phyloP scores from a whole-genome alignment of 1,140 invertebrate species.

The Muscidifurax raptorellus region DNA sequence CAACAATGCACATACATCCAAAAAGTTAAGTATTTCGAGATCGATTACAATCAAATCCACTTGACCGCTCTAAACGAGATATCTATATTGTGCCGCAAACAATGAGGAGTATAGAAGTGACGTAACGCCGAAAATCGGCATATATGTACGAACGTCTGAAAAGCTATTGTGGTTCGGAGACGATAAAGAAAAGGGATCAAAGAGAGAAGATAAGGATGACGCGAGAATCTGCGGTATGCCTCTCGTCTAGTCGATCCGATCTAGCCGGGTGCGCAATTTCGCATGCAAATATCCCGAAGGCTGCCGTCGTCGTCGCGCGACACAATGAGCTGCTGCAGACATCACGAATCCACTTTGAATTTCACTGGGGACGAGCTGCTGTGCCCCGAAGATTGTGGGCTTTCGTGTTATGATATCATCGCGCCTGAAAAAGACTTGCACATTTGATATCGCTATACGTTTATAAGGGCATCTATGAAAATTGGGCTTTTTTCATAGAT shows the following conservation, averaged over 20 bases:
- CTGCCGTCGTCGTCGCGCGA: neutral
- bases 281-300: conserved; percentile 30
- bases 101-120: neutral
- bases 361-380: neutral
- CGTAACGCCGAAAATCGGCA: neutral
- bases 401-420: neutral
- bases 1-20: neutral
- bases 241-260: conserved; percentile 10
- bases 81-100: neutral
- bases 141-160: neutral
- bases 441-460: too few species aligned
- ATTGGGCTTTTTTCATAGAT: too few species aligned
- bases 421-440: too few species aligned
- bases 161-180: neutral
- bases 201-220: conserved; percentile 8
- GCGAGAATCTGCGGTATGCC: neutral
- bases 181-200: conserved; percentile 1
- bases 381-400: neutral
- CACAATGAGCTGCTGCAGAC: conserved; percentile 7
- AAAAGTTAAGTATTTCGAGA: neutral
- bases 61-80: neutral
- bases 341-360: conserved; percentile 4
- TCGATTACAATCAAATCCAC: neutral
- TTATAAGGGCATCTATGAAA: too few species aligned
- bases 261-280: conserved; percentile 16